Conservation (phyloP, 2,797 vertebrate species). For the Tapera naevia region DNA sequence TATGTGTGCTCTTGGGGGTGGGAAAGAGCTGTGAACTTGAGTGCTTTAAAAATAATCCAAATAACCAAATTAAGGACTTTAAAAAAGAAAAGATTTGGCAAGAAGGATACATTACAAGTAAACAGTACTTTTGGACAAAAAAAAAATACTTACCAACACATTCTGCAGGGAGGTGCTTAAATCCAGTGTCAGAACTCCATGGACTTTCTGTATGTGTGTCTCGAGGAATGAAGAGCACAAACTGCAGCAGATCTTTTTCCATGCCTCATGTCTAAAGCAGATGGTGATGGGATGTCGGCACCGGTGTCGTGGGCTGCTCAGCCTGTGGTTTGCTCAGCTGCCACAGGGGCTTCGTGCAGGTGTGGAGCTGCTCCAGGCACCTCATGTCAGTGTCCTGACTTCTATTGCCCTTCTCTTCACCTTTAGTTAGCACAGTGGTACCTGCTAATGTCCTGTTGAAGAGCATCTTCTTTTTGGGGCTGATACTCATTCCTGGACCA, state of each 20-base stretch:
- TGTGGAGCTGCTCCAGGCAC: background rate
- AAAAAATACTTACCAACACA: rapidly evolving
- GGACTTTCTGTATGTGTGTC: background rate
- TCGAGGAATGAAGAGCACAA: background rate
- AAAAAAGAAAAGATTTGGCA: background rate
- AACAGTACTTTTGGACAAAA: background rate
- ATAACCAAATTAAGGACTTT: too few relatives aligned
- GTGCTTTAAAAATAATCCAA: background rate
- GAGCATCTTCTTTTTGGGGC: background rate
- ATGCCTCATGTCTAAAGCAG: rapidly evolving
- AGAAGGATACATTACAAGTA: background rate
- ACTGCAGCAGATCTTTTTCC: background rate
- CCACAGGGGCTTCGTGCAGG: rapidly evolving
- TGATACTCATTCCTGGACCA: background rate
- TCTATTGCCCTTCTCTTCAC: background rate
- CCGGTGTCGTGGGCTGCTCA: background rate
- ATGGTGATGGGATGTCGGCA: background rate
- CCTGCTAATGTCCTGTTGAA: background rate
- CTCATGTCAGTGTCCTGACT: background rate
- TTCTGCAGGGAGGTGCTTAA: background rate
- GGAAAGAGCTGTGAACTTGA: background rate
- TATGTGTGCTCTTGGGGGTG: background rate
- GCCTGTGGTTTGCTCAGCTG: background rate
- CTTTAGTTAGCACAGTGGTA: background rate
- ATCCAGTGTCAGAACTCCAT: background rate